Evolutionary conservation across 2,888 invertebrate genomes (phyloP).

Genomic region (Erebia ligea): DNA sequence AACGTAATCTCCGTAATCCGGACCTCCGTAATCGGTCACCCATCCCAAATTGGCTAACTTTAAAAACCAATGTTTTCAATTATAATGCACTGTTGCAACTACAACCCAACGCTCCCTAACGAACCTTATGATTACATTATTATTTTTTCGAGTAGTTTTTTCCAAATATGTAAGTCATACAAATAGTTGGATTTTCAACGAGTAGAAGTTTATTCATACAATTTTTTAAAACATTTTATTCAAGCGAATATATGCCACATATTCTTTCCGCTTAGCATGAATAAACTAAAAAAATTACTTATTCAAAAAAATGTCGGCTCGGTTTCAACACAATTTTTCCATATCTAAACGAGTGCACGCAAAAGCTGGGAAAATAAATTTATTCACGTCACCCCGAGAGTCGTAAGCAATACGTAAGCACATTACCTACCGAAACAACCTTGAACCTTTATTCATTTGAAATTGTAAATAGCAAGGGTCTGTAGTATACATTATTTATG

Average conservation of each 20-base stretch:
- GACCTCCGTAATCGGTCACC: too few relatives aligned
- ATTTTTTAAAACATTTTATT: conserved; percentile 19
- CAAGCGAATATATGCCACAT: conserved; percentile 23
- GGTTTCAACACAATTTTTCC: conserved; percentile 51
- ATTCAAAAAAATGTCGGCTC: conserved; percentile 29
- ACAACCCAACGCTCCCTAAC: too few relatives aligned
- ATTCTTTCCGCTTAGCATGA: conserved; percentile 30
- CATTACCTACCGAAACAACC: conserved; percentile 44
- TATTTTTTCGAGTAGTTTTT: too few relatives aligned
- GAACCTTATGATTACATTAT: too few relatives aligned
- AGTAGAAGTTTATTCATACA: not conserved
- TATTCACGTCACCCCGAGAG: conserved; percentile 51
- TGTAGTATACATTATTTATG: conserved; percentile 47
- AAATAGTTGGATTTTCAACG: not conserved
- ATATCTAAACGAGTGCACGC: conserved; percentile 57
- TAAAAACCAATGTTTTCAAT: too few relatives aligned
- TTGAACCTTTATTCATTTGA: conserved; percentile 45
- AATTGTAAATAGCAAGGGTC: conserved; percentile 44
- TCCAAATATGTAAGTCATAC: too few relatives aligned
- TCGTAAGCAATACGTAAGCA: conserved; percentile 40
- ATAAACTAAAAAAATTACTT: conserved; percentile 32
- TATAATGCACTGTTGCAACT: too few relatives aligned
- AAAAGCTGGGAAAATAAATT: conserved; percentile 49
- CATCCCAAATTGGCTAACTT: too few relatives aligned
- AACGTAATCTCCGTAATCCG: too few relatives aligned